Conservation (phyloP, 2,113 vertebrate genomes). For the Pseudonaja textilis region DNA sequence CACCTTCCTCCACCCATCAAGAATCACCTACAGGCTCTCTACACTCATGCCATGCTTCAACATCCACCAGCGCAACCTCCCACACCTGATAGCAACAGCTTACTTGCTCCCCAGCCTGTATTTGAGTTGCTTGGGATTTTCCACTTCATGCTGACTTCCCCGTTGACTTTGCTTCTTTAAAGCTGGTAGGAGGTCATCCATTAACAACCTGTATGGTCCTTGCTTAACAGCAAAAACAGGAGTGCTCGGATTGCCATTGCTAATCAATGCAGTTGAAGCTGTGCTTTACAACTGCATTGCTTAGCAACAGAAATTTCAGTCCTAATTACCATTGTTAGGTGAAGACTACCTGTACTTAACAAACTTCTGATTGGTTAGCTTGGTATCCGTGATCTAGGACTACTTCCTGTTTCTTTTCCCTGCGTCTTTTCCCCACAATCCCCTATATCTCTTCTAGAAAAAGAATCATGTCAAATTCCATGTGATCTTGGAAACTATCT, state of each 20-base stretch:
- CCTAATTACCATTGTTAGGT: not conserved
- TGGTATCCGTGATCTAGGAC: not conserved
- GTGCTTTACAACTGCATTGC: not conserved
- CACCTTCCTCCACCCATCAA: not conserved
- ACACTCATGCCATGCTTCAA: not conserved
- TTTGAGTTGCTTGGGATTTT: not conserved
- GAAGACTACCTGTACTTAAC: not conserved
- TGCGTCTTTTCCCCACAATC: not conserved
- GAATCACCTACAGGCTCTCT: not conserved
- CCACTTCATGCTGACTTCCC: too few species aligned
- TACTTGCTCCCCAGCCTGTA: not conserved
- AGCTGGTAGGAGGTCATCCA: not conserved
- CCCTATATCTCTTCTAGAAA: not conserved
- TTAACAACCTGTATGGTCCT: not conserved
- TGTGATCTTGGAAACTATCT: not conserved
- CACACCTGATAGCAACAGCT: not conserved
- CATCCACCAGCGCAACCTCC: not conserved
- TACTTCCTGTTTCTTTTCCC: not conserved
- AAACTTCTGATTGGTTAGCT: not conserved
- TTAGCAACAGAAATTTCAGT: not conserved
- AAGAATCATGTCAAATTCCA: not conserved
- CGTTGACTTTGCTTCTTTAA: not conserved
- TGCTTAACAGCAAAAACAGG: not conserved
- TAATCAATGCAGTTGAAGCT: not conserved
- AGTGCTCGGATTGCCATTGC: not conserved